Evolutionary conservation across 2,113 vertebrate species (phyloP), one percentile per base, ranked within the genome.

Genomic region (Seriola rivoliana): DNA sequence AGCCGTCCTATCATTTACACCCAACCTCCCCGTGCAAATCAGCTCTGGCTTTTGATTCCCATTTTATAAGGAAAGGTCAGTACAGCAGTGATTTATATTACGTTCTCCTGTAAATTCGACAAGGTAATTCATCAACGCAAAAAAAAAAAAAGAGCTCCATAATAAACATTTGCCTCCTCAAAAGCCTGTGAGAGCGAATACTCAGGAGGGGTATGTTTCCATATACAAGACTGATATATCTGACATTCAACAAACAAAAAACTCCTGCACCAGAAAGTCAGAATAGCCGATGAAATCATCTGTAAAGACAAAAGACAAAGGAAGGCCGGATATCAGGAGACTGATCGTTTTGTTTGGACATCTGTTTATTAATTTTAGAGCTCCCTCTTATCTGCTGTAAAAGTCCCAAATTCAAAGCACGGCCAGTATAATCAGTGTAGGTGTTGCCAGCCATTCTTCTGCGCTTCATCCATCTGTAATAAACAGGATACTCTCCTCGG

Each of bases 31-130:
- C 2, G 59, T 83, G 75, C 80, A 91, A 88, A 90, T 90, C 81
- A 85, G 86, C 80, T 73, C 69, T 75, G 69, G 71, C 71, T 89
- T 92, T 90, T 88, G 90, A 91, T 89, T 91, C 87, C 64, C 72
- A 75, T 90, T 93, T 92, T 92, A 86, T 82, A 78, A 90, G 74
- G 82, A 93, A 94, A 94, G 93, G 93, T 93, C 92, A 93, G 74
- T 65, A 32, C 74, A 68, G 85, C 78, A 7, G 69, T 93, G 91
- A 94, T 95, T 94, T 95, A 95, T 91, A 88, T 88, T 73, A 65
- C 13, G 7, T 75, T 81, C 74, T 74, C 70, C 85, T 71, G 88
- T 93, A 93, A 92, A 93, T 82, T 86, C 88, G 90, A 82, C 85
- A 88, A 65, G 74, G 89, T 88, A 86, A 93, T 94, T 89, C 88